These are phyloP conservation scores for Belgica antarctica DNA, from an alignment of 2,888 invertebrate species.

Conservation along the genomic window DNA sequence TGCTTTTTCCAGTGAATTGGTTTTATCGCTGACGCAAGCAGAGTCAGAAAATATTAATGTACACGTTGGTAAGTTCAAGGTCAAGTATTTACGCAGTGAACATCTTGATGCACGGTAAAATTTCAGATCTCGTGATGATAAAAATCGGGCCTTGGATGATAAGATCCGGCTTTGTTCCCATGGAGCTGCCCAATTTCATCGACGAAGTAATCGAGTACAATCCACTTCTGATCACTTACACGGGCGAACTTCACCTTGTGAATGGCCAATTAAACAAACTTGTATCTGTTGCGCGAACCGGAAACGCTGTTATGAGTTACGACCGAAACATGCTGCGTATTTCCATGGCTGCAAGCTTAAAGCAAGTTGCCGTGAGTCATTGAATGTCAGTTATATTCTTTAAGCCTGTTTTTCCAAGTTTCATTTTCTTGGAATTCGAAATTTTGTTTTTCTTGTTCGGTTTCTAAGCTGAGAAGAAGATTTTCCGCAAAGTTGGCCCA, in stretches of 20 bases:
- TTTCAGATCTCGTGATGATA: slow-evolving; percentile 20
- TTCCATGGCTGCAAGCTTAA: background rate
- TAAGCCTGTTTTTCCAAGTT: too few species aligned
- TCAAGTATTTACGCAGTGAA: too few species aligned
- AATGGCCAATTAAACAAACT: background rate
- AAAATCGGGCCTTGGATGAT: slow-evolving; percentile 10
- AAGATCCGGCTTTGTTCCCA: background rate
- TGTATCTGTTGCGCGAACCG: background rate
- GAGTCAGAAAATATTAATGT: too few species aligned
- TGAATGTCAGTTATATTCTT: too few species aligned
- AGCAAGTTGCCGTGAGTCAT: background rate
- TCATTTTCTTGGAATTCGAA: too few species aligned
- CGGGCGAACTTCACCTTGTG: background rate
- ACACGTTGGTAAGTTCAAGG: too few species aligned
- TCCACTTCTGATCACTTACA: background rate
- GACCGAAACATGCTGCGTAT: slow-evolving; percentile 13
- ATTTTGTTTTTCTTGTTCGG: too few species aligned
- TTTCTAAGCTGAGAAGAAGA: too few species aligned
- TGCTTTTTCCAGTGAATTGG: background rate
- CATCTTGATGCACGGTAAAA: too few species aligned
- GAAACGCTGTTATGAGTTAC: slow-evolving; percentile 9
- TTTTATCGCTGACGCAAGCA: background rate
- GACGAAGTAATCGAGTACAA: background rate
- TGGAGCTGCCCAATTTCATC: background rate
- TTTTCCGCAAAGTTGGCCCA: too few species aligned